A percentile compares a stretch with the other conserved stretches of the same genome.
Evolutionary conservation across 2,113 vertebrate genomes (phyloP).

Genomic region (Ochotona curzoniae): DNA sequence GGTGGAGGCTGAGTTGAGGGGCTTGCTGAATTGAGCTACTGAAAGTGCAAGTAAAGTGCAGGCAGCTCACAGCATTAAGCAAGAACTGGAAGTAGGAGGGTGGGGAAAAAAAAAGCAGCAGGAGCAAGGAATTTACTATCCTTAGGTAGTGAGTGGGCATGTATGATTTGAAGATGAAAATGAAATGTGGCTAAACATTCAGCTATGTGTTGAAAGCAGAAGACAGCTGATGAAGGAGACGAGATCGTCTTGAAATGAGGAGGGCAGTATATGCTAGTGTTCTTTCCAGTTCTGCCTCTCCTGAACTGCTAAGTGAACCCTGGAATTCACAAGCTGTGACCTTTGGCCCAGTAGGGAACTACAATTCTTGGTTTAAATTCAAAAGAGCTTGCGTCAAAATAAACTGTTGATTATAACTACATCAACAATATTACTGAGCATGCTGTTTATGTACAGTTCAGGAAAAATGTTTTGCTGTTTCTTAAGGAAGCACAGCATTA

Average conservation of each 20-base stretch:
- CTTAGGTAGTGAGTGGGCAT: not conserved
- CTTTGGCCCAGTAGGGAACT: rapidly evolving
- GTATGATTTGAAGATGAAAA: not conserved
- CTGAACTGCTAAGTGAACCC: not conserved
- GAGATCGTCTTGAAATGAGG: not conserved
- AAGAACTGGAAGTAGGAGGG: not conserved
- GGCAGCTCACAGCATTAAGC: not conserved
- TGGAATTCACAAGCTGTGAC: not conserved
- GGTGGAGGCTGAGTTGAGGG: not conserved
- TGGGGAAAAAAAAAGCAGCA: too few species aligned
- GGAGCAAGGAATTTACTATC: not conserved
- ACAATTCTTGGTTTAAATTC: not conserved
- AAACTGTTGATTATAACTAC: not conserved
- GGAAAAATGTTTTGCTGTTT: not conserved
- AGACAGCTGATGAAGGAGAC: not conserved
- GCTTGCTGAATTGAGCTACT: not conserved
- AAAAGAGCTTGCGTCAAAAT: not conserved
- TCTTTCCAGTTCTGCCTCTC: not conserved
- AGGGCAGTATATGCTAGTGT: rapidly evolving
- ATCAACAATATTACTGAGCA: not conserved
- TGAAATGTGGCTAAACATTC: not conserved
- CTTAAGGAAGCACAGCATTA: not conserved
- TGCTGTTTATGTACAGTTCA: not conserved
- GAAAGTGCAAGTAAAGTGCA: not conserved
- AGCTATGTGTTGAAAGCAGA: not conserved